Conservation (phyloP, 1,140 invertebrate species). For the Neotoxoptera formosana region DNA sequence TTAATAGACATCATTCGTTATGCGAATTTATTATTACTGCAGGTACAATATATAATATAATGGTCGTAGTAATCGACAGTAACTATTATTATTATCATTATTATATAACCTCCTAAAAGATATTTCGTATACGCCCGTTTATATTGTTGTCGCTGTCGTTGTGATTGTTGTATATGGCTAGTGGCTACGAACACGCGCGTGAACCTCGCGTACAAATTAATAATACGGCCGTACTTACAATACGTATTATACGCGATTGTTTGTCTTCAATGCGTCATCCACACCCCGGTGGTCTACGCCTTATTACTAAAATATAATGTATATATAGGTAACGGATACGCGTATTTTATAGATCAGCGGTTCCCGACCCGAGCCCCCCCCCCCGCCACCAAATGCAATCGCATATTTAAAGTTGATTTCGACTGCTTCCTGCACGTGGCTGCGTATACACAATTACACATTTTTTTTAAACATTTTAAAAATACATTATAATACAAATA, state of each 20-base stretch:
- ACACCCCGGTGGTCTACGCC: neutral
- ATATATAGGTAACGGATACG: neutral
- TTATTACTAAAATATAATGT: neutral
- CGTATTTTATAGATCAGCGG: neutral
- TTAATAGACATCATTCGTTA: neutral
- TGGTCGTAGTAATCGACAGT: neutral
- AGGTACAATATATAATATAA: neutral
- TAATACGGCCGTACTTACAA: neutral
- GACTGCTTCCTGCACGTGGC: too few species aligned
- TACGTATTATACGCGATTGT: neutral
- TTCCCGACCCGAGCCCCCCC: too few species aligned
- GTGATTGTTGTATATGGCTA: too few species aligned
- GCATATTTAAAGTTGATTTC: too few species aligned
- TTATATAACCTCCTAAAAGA: neutral
- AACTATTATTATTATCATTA: neutral
- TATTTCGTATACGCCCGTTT: neutral
- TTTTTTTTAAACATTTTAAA: too few species aligned
- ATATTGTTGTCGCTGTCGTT: neutral
- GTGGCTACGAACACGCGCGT: neutral
- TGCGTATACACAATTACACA: too few species aligned
- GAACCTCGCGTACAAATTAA: neutral
- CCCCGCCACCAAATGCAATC: too few species aligned
- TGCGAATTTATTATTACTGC: neutral
- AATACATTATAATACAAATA: too few species aligned
- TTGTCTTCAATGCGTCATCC: neutral